Evolutionary conservation across 2,113 vertebrate species (phyloP), one percentile per base, ranked within the genome.

Genomic region (Anas platyrhynchos): DNA sequence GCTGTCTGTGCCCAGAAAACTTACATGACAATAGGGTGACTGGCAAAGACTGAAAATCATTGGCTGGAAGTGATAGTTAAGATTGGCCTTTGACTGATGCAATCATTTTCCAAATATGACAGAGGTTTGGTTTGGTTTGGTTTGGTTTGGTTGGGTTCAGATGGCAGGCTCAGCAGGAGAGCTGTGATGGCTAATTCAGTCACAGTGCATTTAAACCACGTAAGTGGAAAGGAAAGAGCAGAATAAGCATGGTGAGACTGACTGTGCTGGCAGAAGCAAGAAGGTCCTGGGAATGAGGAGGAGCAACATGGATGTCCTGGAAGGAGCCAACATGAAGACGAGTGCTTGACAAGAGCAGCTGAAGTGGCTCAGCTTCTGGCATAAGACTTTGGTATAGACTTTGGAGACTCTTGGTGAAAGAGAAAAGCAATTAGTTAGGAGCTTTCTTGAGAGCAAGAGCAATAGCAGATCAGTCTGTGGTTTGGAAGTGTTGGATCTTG

Each of bases 261-360:
- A 80, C 11, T 0, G 0, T 75, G 27, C 20, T 81, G 46, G 16
- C 25, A 50, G 59, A 27, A 86, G 16, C 0, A 6, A 7, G 8
- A 14, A 83, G 17, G 27, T 43, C 59, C 22, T 3, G 3, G 1
- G 1, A 50, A 13, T 34, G 15, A 78, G 52, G 75, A 80, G 26
- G 27, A 75, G 8, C 7, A 77, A 41, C 4, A 13, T 61, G 6
- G 36, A 71, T 69, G 69, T 88, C 52, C 63, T 26, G 27, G 17
- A 17, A 69, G 48, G 3, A 69, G 13, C 2, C 2, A 80, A 9
- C 31, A 58, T 1, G 16, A 87, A 83, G 8, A 11, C 18, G 1
- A 55, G 9, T 26, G 20, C 11, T 72, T 7, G 3, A 21, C 10
- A 14, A 16, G 13, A 44, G 27, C 13, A 61, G 23, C 21, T 82